phyloP scores from a whole-genome alignment of 2,113 vertebrate species.

The Upupa epops region DNA sequence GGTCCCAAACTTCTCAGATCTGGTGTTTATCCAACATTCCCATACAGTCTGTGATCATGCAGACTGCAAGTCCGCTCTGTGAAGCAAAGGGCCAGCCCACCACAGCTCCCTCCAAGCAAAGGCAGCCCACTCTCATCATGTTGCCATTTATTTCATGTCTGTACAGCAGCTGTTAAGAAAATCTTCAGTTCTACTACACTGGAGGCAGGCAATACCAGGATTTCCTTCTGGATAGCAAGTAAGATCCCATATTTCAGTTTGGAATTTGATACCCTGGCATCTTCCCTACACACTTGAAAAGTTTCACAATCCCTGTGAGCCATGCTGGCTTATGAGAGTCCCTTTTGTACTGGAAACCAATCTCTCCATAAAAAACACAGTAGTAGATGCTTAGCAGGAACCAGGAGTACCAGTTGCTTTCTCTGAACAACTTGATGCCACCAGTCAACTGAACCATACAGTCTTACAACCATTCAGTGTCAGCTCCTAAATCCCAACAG shows the following conservation, averaged over 20 bases:
- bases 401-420: neutral
- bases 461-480: neutral
- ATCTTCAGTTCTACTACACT: neutral
- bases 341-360: neutral
- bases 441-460: neutral
- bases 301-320: neutral
- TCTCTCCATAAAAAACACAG: neutral
- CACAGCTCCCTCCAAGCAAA: neutral
- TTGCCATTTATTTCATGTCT: neutral
- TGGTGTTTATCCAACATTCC: constrained; percentile 34
- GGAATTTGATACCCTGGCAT: neutral
- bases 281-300: neutral
- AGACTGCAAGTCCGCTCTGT: neutral
- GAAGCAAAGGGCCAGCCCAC: neutral
- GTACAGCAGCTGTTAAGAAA: neutral
- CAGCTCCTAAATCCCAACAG: neutral
- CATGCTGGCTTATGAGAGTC: neutral
- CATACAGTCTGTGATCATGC: neutral
- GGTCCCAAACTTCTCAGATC: neutral
- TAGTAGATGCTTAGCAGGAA: neutral
- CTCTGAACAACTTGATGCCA: neutral
- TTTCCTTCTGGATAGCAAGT: neutral
- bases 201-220: neutral
- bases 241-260: neutral
- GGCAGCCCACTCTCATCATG: neutral